These are phyloP conservation scores for Lamproptera curius DNA, from an alignment of 2,888 invertebrate species.

Conservation along the genomic window DNA sequence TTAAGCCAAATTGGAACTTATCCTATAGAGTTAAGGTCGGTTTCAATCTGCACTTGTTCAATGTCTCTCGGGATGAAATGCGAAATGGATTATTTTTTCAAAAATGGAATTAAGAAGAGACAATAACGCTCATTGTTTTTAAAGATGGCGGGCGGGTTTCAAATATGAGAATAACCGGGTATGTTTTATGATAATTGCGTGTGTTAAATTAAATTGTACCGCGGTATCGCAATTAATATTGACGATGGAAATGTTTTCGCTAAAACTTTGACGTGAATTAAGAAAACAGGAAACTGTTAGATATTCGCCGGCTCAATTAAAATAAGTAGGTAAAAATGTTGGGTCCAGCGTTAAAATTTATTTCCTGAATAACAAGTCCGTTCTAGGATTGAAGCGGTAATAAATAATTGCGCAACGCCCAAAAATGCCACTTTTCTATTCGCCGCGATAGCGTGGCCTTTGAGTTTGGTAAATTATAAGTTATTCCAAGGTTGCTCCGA, in stretches of 20 bases:
- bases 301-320: conserved; percentile 36
- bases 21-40: conserved; percentile 32
- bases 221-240: too few species aligned
- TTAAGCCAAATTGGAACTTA: conserved; percentile 39
- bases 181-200: conserved; percentile 55
- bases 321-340: conserved; percentile 41
- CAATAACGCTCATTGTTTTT: conserved; percentile 77
- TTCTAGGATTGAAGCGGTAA: conserved; percentile 33
- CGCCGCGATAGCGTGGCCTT: conserved; percentile 14
- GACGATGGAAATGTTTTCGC: background rate
- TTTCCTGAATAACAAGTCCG: conserved; percentile 25
- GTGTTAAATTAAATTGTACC: background rate
- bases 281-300: conserved; percentile 15
- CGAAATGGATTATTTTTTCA: conserved; percentile 77
- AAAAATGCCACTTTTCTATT: conserved; percentile 20
- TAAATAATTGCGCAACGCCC: conserved; percentile 10
- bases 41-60: conserved; percentile 43
- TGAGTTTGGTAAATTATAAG: conserved; percentile 30
- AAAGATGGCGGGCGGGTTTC: conserved; percentile 70
- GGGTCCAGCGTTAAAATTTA: conserved; percentile 4
- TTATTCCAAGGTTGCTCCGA: conserved; percentile 29
- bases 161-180: conserved; percentile 69
- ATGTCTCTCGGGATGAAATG: conserved; percentile 70
- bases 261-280: background rate
- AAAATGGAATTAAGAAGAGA: conserved; percentile 78